These are phyloP conservation scores for Masticophis lateralis DNA, from an alignment of 2,797 vertebrate species.

Conservation along the genomic window DNA sequence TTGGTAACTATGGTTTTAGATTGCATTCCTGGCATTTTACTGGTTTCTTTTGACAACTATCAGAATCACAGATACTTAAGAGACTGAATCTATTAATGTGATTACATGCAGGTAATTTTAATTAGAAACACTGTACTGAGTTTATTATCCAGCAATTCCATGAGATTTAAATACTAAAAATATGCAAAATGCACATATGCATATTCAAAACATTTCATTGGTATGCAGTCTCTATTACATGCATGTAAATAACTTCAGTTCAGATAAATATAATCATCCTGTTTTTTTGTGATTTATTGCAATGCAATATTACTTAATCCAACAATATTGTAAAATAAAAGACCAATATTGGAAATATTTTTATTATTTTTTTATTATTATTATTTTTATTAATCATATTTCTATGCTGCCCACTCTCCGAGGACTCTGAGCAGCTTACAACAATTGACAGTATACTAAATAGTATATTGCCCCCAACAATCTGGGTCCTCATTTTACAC, in stretches of 20 bases:
- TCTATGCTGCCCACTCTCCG: no score
- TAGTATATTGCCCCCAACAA: no score
- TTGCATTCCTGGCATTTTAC: not conserved
- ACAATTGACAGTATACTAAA: no score
- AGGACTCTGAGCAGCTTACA: no score
- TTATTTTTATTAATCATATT: no score
- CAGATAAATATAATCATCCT: not conserved
- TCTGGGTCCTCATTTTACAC: no score
- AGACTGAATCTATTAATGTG: constrained; percentile 17
- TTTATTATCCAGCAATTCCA: constrained; percentile 20
- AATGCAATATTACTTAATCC: not conserved
- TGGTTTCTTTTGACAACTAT: constrained; percentile 20
- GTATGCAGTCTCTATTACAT: not conserved
- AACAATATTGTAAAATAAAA: not conserved
- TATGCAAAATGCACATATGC: not conserved
- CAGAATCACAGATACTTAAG: constrained; percentile 25
- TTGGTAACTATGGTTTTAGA: not conserved
- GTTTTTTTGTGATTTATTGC: not conserved
- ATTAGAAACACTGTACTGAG: constrained; percentile 48
- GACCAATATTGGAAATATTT: not conserved
- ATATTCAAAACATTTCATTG: not conserved
- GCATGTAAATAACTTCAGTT: not conserved
- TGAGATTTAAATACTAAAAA: not conserved
- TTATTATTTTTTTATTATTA: no score
- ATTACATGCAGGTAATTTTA: constrained; percentile 40